A percentile compares a stretch with the other conserved stretches of the same genome.
Evolutionary conservation across 2,888 invertebrate species (phyloP).

Genomic region (Trimorus sp.): DNA sequence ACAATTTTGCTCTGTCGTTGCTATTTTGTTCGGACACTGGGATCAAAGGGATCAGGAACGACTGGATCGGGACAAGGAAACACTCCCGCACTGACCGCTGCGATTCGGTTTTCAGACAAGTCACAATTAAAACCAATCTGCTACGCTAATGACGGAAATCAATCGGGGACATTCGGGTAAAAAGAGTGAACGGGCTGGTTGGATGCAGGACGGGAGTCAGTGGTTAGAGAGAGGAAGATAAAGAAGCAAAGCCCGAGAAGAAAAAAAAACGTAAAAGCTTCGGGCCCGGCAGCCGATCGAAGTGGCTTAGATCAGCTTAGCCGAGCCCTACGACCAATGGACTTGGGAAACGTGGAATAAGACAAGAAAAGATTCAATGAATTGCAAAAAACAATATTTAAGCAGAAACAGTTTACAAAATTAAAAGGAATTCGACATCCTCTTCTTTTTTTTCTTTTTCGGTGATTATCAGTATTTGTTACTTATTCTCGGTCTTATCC

Average conservation of each 20-base stretch:
- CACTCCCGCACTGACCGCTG: conserved; percentile 17
- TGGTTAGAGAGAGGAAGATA: conserved; percentile 39
- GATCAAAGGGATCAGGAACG: not conserved
- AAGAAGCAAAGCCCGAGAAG: conserved; percentile 73
- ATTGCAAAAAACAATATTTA: conserved; percentile 69
- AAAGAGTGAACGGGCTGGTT: conserved; percentile 8
- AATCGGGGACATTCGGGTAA: too few relatives aligned
- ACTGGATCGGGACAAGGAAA: conserved; percentile 15
- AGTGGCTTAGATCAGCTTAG: conserved; percentile 72
- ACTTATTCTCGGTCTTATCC: too few relatives aligned
- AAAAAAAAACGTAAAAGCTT: conserved; percentile 74
- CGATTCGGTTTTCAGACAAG: conserved; percentile 1
- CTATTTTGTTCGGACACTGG: conserved; percentile 15
- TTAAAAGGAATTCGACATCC: conserved; percentile 71
- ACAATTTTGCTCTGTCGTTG: conserved; percentile 63
- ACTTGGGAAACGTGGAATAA: conserved; percentile 67
- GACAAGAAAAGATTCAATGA: conserved; percentile 77
- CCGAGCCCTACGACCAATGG: conserved; percentile 68
- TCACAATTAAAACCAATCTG: too few relatives aligned
- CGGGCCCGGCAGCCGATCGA: conserved; percentile 32
- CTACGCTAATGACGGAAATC: not conserved
- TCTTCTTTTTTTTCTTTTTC: conserved; percentile 56
- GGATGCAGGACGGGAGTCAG: conserved; percentile 18
- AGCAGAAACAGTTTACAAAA: conserved; percentile 53
- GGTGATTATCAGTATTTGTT: too few relatives aligned